These are phyloP conservation scores for Ctenopoma kingsleyae DNA, from an alignment of 2,797 vertebrate genomes.

Conservation along the genomic window DNA sequence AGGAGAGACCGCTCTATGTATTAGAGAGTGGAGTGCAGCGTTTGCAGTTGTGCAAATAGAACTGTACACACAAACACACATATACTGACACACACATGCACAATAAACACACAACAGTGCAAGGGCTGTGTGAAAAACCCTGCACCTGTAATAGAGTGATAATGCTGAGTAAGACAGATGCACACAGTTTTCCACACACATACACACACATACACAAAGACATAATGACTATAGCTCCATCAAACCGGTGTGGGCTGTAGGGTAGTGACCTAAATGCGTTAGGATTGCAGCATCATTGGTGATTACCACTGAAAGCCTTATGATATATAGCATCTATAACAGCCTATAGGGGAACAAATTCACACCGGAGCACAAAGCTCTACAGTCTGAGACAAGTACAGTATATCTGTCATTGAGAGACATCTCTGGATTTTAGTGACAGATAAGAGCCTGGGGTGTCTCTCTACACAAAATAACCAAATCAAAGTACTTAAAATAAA, in stretches of 20 bases:
- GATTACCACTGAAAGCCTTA: conserved; percentile 67
- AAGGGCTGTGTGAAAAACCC: conserved; percentile 41
- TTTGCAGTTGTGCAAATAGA: conserved; percentile 73
- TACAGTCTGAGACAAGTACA: conserved; percentile 33
- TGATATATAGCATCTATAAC: conserved; percentile 69
- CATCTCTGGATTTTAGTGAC: neutral
- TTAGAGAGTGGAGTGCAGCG: conserved; percentile 69
- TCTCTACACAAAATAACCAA: conserved; percentile 21
- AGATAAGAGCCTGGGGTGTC: neutral
- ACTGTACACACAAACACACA: conserved; percentile 48
- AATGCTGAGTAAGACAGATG: conserved; percentile 77
- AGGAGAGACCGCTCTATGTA: conserved; percentile 60
- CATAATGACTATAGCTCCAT: conserved; percentile 72
- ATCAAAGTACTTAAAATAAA: conserved; percentile 13
- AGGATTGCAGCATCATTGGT: conserved; percentile 73
- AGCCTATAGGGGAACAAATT: conserved; percentile 45
- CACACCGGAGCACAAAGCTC: conserved; percentile 18
- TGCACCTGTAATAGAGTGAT: conserved; percentile 78
- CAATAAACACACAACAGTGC: conserved; percentile 50
- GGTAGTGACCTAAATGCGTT: conserved; percentile 73
- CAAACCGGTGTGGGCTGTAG: conserved; percentile 51
- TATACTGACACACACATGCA: conserved; percentile 47
- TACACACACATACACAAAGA: conserved; percentile 12
- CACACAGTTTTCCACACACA: conserved; percentile 2
- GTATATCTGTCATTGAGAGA: conserved; percentile 43